Evolutionary conservation across 2,113 vertebrate genomes (phyloP).

Genomic region (Myiozetetes cayanensis): DNA sequence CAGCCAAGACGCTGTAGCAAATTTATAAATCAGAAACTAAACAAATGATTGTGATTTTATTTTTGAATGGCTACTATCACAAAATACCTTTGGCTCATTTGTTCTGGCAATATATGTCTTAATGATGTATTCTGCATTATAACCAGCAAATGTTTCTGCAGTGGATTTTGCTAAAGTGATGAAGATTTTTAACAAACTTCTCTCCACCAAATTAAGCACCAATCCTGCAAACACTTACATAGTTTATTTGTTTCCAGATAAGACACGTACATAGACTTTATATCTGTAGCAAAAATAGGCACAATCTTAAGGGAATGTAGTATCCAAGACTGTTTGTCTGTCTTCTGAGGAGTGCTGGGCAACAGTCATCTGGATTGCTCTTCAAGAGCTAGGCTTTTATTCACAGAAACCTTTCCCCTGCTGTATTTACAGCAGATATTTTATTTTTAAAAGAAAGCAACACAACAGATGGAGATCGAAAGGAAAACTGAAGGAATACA

Average conservation of each 20-base stretch:
- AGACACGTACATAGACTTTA: not conserved
- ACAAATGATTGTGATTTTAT: not conserved
- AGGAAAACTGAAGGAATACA: not conserved
- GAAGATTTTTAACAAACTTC: conserved; percentile 14
- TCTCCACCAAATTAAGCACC: conserved; percentile 25
- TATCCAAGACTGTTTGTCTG: not conserved
- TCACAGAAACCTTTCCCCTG: not conserved
- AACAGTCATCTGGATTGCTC: not conserved
- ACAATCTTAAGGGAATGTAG: not conserved
- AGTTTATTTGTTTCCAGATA: conserved; percentile 12
- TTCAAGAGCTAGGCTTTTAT: not conserved
- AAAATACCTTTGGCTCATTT: conserved; percentile 49
- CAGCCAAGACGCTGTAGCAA: not conserved
- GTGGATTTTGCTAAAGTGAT: not conserved
- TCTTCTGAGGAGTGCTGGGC: not conserved
- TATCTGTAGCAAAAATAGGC: not conserved
- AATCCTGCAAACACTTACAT: not conserved
- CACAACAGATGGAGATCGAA: not conserved
- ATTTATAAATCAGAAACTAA: conserved; percentile 36
- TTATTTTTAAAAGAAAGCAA: not conserved
- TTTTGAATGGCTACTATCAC: conserved; percentile 15
- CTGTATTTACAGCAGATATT: not conserved
- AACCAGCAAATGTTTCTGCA: not conserved
- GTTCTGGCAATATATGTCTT: not conserved
- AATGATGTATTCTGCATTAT: not conserved